Base-by-base conservation (phyloP, 1,140 invertebrate species). In the Heliconius eleuchia region DNA sequence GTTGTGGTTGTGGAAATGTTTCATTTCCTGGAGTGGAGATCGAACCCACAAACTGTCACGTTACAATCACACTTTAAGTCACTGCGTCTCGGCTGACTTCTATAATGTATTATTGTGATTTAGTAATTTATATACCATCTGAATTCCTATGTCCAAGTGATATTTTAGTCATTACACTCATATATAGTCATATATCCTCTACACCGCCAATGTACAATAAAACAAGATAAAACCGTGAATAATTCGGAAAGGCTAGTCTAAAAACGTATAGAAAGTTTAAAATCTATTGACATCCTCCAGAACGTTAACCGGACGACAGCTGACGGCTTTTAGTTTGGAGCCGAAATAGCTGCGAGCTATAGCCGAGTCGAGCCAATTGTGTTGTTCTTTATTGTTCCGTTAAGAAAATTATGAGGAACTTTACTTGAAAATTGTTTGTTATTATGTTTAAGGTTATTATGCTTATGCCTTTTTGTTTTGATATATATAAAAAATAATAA, bases 241-340 rank as follows among this genome's bases (percentile, higher is more conserved):
- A 66, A 66, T 66, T 27, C 3, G 16, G 42, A 75, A 27, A 16
- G 39, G 72, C n/a, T 42, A 42, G 23, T 55, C 80, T 78, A 71
- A 78, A 80, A 81, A 75, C 76, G 80, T 80, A 77, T 80, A 57
- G 66, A 30, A 75, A n/a, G 74, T 39, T 66, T 76, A 78, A 77
- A 72, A 81, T 71, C 19, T 77, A 78, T 81, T 78, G 76, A 74
- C 76, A 74, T 71, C 72, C 42, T 76, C 52, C 34, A 71, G 70
- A 52, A 72, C 52, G 76, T 57, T 81, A 72, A 73, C 71, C 76
- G 77, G 79, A 72, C 52, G 79, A 57, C 52, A 66, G 74, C 71
- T 77, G 74, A 70, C 52, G 74, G 74, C 79, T 73, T 80, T 66
- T 70, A 80, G 75, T 52, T 18, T 27, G 42, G 42, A 50, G 79